Conservation (phyloP, 1,140 invertebrate species). For the Drosophila parabipectinata region DNA sequence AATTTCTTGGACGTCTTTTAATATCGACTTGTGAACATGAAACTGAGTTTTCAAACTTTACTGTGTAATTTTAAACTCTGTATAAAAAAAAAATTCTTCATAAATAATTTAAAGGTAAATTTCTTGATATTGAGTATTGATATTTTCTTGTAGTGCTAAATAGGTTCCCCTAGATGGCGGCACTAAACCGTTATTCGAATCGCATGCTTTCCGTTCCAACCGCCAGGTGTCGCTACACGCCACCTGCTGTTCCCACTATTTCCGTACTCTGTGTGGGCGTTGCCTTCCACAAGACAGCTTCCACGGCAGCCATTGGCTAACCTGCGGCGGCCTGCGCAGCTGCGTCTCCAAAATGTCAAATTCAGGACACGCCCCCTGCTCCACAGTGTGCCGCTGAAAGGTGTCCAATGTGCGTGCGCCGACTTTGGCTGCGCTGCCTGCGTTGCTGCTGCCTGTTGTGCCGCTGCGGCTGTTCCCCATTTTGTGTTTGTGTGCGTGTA, state of each 20-base stretch:
- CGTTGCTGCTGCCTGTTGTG: background rate
- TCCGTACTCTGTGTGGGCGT: background rate
- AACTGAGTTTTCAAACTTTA: too few relatives aligned
- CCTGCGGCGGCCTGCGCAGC: background rate
- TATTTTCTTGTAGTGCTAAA: too few relatives aligned
- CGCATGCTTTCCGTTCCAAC: background rate
- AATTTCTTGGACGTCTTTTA: too few relatives aligned
- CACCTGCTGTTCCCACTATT: constrained; percentile 4
- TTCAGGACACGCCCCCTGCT: background rate
- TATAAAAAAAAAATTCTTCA: too few relatives aligned
- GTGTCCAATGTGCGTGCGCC: constrained; percentile 18
- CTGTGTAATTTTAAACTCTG: too few relatives aligned
- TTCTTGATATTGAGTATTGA: too few relatives aligned
- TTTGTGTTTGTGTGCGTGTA: constrained; percentile 34
- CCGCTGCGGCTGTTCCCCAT: constrained; percentile 37
- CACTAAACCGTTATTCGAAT: background rate
- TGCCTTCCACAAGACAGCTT: background rate
- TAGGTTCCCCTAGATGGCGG: background rate
- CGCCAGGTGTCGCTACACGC: background rate
- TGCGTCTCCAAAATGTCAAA: background rate
- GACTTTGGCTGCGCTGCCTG: background rate
- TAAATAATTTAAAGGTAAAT: too few relatives aligned
- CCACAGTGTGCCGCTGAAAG: background rate
- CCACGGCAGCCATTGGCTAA: background rate
- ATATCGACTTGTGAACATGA: too few relatives aligned